phyloP scores from a whole-genome alignment of 53 echinoderm and acorn worm genomes.

The Hippasteria phrygiana region DNA sequence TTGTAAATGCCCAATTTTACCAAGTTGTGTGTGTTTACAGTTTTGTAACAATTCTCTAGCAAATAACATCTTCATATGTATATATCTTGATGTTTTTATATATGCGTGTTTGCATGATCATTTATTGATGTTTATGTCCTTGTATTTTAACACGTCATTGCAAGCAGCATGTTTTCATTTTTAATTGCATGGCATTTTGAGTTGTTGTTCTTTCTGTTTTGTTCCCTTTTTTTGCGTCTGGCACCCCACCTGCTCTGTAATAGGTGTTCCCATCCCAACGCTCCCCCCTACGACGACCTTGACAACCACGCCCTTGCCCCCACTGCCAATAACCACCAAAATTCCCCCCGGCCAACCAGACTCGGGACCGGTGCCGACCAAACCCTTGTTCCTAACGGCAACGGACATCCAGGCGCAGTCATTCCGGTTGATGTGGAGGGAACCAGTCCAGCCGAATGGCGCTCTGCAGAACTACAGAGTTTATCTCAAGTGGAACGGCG shows the following conservation, averaged over 20 bases:
- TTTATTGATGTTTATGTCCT: neutral
- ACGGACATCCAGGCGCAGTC: slow-evolving; percentile 63
- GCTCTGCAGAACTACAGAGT: slow-evolving; percentile 67
- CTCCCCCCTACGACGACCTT: slow-evolving; percentile 36
- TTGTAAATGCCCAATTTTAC: no score
- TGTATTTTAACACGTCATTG: slow-evolving; percentile 23
- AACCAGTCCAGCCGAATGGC: slow-evolving; percentile 58
- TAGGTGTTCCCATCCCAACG: slow-evolving; percentile 72
- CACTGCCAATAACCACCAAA: slow-evolving; percentile 47
- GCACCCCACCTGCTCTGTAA: neutral
- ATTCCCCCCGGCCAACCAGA: slow-evolving; percentile 64
- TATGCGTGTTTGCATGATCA: slow-evolving; percentile 9
- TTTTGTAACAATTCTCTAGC: no score
- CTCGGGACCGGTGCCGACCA: slow-evolving; percentile 68
- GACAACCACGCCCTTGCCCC: slow-evolving; percentile 14
- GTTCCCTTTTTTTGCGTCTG: neutral
- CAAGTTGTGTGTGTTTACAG: no score
- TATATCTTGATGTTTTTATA: no score
- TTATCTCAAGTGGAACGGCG: slow-evolving; percentile 42
- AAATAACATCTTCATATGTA: no score
- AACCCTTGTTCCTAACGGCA: slow-evolving; percentile 61
- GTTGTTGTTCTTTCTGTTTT: slow-evolving; percentile 49
- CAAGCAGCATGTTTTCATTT: slow-evolving; percentile 62
- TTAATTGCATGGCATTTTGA: slow-evolving; percentile 50
- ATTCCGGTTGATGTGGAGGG: slow-evolving; percentile 67